Percentiles rank a stretch among this genome's conserved stretches.
phyloP scores from a whole-genome alignment of 2,888 invertebrate genomes.

The Hypsopygia costalis region DNA sequence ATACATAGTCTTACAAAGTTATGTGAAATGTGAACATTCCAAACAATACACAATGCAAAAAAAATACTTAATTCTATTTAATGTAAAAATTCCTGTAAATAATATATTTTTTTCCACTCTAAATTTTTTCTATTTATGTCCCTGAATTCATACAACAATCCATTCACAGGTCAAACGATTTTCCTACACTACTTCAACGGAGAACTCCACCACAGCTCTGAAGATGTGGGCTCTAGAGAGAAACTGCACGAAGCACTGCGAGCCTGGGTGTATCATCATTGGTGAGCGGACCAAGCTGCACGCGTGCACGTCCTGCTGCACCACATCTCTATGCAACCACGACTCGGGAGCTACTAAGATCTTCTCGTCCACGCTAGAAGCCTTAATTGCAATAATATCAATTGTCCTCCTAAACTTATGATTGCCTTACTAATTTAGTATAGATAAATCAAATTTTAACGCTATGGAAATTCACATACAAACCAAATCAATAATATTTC shows the following conservation, averaged over 20 bases:
- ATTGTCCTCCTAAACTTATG: conserved; percentile 20
- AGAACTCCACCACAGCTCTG: conserved; percentile 85
- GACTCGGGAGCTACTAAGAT: conserved; percentile 76
- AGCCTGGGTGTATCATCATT: conserved; percentile 93
- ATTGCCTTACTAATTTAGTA: conserved; percentile 16
- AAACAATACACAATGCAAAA: too few species aligned
- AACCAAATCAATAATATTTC: conserved; percentile 4
- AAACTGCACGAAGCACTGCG: conserved; percentile 91
- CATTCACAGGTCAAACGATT: conserved; percentile 86
- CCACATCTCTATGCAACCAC: conserved; percentile 87
- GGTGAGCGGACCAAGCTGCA: conserved; percentile 93
- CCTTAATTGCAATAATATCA: conserved; percentile 1
- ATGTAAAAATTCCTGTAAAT: too few species aligned
- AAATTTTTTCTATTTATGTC: too few species aligned
- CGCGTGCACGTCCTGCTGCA: conserved; percentile 93
- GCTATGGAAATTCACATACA: background rate
- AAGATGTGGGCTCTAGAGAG: conserved; percentile 92
- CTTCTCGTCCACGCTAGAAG: conserved; percentile 7
- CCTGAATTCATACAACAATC: background rate
- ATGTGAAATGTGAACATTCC: too few species aligned
- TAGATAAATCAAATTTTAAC: conserved; percentile 4
- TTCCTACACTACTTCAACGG: conserved; percentile 90
- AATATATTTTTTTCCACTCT: too few species aligned
- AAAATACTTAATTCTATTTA: too few species aligned
- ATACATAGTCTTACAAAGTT: too few species aligned